Conservation (phyloP, 1,140 invertebrate species). For the Lordiphosa clarofinis region DNA sequence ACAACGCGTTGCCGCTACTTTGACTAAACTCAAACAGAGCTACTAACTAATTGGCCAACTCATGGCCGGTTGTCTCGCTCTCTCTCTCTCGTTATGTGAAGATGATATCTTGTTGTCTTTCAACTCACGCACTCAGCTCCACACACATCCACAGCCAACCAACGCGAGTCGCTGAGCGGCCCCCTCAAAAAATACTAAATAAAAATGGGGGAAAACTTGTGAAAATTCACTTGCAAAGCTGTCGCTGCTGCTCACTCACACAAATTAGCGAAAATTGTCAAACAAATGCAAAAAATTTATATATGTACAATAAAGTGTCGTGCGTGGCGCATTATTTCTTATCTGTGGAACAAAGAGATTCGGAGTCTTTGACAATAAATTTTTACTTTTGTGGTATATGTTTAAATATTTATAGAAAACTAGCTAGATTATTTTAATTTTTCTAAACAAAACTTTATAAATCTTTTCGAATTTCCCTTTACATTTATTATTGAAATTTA, state of each 20-base stretch:
- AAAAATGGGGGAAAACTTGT: constrained; percentile 7
- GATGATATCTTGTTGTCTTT: constrained; percentile 44
- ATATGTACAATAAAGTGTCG: not conserved
- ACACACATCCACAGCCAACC: not conserved
- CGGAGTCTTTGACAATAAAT: constrained; percentile 19
- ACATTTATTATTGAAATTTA: too few species aligned
- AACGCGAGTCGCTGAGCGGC: too few species aligned
- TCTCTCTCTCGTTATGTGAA: constrained; percentile 15
- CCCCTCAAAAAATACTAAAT: constrained; percentile 4
- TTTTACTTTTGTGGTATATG: not conserved
- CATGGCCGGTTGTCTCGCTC: constrained; percentile 10
- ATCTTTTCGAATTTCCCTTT: too few species aligned
- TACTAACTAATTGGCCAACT: constrained; percentile 46
- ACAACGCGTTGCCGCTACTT: constrained; percentile 9
- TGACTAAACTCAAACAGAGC: constrained; percentile 28
- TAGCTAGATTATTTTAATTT: too few species aligned
- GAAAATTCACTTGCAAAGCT: constrained; percentile 20
- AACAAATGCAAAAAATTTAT: constrained; percentile 18
- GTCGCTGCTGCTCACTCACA: constrained; percentile 29
- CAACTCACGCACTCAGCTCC: constrained; percentile 42
- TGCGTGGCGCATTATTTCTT: constrained; percentile 32
- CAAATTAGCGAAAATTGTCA: constrained; percentile 49
- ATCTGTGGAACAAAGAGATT: constrained; percentile 36
- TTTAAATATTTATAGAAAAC: too few species aligned
- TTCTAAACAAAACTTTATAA: too few species aligned